These are phyloP conservation scores for Protodeltote pygarga DNA, from an alignment of 2,888 invertebrate genomes.

Conservation along the genomic window DNA sequence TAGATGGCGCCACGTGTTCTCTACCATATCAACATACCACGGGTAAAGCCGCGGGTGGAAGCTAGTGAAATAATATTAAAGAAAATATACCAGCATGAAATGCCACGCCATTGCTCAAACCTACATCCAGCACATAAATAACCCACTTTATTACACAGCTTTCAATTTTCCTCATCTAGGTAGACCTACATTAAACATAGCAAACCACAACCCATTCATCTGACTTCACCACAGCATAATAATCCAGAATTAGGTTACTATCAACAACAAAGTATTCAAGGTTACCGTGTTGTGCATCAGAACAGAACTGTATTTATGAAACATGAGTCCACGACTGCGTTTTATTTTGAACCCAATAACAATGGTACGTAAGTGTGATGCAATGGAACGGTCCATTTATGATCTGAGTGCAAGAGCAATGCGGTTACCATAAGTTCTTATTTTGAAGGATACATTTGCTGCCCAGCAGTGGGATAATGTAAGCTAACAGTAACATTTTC, in stretches of 20 bases:
- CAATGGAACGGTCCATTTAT: conserved; percentile 39
- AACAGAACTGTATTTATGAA: conserved; percentile 30
- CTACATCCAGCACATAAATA: too few species aligned
- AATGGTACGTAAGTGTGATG: conserved; percentile 34
- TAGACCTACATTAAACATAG: too few species aligned
- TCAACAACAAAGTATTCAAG: conserved; percentile 27
- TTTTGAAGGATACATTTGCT: background rate
- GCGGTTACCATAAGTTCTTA: conserved; percentile 12
- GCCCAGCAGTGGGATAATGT: background rate
- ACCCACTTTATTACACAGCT: too few species aligned
- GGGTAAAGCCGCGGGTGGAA: too few species aligned
- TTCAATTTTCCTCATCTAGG: too few species aligned
- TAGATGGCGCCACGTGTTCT: too few species aligned
- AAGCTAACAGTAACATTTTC: too few species aligned
- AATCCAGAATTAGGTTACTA: conserved; percentile 15
- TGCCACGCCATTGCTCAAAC: too few species aligned
- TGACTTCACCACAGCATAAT: conserved; percentile 27
- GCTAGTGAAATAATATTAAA: too few species aligned
- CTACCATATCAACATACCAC: too few species aligned
- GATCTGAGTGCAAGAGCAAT: conserved; percentile 17
- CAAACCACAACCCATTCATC: conserved; percentile 11
- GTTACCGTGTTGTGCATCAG: conserved; percentile 28
- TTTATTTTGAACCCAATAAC: conserved; percentile 30
- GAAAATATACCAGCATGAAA: too few species aligned
- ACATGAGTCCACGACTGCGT: conserved; percentile 26